Evolutionary conservation across 2,888 invertebrate species (phyloP).

Genomic region (Lymantria monacha): DNA sequence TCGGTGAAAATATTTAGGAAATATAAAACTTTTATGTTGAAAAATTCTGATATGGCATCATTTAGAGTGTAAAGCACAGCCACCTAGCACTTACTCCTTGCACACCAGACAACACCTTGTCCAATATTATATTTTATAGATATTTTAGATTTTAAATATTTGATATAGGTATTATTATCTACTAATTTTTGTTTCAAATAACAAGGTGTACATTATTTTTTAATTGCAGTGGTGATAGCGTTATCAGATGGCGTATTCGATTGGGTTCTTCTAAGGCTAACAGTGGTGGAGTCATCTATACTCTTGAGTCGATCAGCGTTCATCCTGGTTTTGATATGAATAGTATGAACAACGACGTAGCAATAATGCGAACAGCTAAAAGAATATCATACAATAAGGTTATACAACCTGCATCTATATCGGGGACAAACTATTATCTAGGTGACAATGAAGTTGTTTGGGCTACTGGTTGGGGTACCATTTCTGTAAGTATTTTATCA

Average conservation of each 20-base stretch:
- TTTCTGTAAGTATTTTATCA: conserved; percentile 33
- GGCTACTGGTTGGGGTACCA: conserved; percentile 60
- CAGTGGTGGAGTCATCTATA: conserved; percentile 36
- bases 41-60: too few species aligned
- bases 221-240: conserved; percentile 24
- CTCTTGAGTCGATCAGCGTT: conserved; percentile 15
- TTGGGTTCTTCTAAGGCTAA: conserved; percentile 37
- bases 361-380: conserved; percentile 23
- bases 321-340: conserved; percentile 25
- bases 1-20: too few species aligned
- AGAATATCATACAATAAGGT: conserved; percentile 6
- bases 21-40: too few species aligned
- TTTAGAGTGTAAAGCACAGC: too few species aligned
- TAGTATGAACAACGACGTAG: conserved; percentile 35
- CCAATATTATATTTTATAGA: too few species aligned
- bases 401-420: conserved; percentile 28
- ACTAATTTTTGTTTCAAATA: too few species aligned
- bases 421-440: conserved; percentile 33
- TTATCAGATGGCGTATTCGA: conserved; percentile 30
- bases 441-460: conserved; percentile 37
- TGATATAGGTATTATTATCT: too few species aligned
- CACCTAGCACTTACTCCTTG: too few species aligned
- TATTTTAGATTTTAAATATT: too few species aligned
- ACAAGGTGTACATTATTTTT: background rate
- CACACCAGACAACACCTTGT: too few species aligned